Evolutionary conservation across 2,797 vertebrate genomes (phyloP).

Genomic region (Amniataba percoides): DNA sequence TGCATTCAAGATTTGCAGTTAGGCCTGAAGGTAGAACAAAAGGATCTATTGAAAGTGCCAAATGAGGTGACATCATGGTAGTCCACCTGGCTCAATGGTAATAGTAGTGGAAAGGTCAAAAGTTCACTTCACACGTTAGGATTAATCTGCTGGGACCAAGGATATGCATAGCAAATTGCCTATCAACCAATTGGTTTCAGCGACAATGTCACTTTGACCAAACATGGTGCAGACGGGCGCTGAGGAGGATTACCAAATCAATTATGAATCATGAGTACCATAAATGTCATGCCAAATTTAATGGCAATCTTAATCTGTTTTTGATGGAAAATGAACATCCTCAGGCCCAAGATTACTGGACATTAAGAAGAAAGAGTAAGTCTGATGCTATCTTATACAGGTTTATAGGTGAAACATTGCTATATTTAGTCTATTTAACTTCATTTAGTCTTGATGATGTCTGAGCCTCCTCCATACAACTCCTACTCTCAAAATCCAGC

Average conservation of each 20-base stretch:
- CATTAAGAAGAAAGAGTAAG: not conserved
- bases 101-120: not conserved
- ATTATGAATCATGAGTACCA: not conserved
- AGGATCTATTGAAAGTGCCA: not conserved
- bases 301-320: not conserved
- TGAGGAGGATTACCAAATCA: not conserved
- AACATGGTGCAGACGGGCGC: not conserved
- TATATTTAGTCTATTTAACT: not conserved
- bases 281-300: not conserved
- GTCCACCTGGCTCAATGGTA: not conserved
- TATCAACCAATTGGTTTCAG: not conserved
- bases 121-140: not conserved
- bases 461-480: not conserved
- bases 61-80: not conserved
- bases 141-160: not conserved
- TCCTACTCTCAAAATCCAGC: constrained; percentile 11
- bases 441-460: not conserved
- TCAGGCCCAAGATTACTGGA: not conserved
- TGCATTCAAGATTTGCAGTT: not conserved
- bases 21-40: not conserved
- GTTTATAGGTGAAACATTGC: not conserved
- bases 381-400: not conserved
- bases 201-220: not conserved
- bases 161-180: not conserved
- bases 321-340: not conserved